Evolutionary conservation across 2,113 vertebrate species (phyloP).

Genomic region (Promerops cafer): DNA sequence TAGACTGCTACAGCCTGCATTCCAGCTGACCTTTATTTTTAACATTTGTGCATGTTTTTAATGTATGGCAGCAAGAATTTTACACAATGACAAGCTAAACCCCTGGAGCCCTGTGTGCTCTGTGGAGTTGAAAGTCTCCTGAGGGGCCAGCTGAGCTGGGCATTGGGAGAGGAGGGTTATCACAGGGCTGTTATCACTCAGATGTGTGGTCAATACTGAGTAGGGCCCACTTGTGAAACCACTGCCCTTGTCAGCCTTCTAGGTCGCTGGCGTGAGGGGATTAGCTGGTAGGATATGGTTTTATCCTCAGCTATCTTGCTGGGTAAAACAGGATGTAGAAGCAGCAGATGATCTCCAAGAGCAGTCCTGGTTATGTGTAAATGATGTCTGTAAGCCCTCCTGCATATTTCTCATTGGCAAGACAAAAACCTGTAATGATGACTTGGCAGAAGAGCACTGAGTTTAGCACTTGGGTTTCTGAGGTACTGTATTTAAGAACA

Average conservation of each 20-base stretch:
- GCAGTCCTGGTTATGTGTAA: background rate
- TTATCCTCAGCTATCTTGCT: background rate
- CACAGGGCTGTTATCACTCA: background rate
- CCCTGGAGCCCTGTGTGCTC: background rate
- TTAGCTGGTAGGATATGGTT: background rate
- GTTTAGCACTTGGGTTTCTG: background rate
- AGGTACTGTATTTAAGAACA: background rate
- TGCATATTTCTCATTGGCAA: background rate
- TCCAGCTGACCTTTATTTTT: slow-evolving; percentile 8
- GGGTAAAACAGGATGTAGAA: background rate
- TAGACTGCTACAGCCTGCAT: background rate
- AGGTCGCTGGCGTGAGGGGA: background rate
- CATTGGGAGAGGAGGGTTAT: background rate
- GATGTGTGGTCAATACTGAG: background rate
- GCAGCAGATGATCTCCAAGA: background rate
- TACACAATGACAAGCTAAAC: background rate
- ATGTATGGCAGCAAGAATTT: background rate
- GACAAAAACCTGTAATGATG: background rate
- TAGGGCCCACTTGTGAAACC: background rate
- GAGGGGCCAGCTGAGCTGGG: background rate
- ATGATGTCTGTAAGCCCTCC: background rate
- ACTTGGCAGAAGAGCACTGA: background rate
- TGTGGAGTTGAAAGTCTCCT: background rate
- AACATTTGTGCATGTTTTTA: background rate
- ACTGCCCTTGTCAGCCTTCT: background rate